phyloP scores from a whole-genome alignment of 1,140 invertebrate genomes.

The Drosophila bocqueti region DNA sequence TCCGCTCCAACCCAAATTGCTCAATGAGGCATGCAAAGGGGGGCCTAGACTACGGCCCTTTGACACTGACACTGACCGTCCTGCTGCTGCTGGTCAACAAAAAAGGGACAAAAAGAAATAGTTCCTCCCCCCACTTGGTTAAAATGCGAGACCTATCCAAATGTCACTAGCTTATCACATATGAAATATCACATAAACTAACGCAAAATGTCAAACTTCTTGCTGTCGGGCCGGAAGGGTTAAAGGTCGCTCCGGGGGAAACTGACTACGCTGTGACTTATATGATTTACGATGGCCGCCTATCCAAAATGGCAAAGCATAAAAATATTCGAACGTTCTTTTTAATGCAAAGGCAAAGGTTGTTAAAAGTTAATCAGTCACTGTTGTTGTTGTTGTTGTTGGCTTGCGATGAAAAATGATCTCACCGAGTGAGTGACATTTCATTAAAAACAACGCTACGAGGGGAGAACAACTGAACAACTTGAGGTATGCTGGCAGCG shows the following conservation, averaged over 20 bases:
- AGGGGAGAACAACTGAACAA: conserved; percentile 1
- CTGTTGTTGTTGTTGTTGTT: conserved; percentile 27
- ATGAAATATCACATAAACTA: conserved; percentile 82
- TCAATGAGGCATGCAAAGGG: conserved; percentile 48
- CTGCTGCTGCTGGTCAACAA: conserved; percentile 6
- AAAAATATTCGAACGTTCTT: conserved; percentile 61
- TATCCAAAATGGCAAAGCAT: conserved; percentile 68
- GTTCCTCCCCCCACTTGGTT: conserved; percentile 6
- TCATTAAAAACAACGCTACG: conserved; percentile 63
- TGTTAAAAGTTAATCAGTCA: conserved; percentile 82
- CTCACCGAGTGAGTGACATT: conserved; percentile 66
- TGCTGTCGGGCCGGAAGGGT: conserved; percentile 62
- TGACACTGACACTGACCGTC: conserved; percentile 35
- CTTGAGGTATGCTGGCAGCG: conserved; percentile 11
- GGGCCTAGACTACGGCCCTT: conserved; percentile 20
- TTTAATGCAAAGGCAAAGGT: conserved; percentile 57
- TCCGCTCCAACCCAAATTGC: conserved; percentile 16
- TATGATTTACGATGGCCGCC: conserved; percentile 74
- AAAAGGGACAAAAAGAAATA: conserved; percentile 6
- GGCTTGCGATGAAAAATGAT: conserved; percentile 69
- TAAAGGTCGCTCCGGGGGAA: conserved; percentile 15
- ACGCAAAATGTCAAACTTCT: conserved; percentile 78
- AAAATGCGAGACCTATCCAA: conserved; percentile 31
- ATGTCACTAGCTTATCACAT: conserved; percentile 75
- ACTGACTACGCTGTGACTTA: conserved; percentile 25